These are phyloP conservation scores for Capitulum mitella DNA, from an alignment of 2,888 invertebrate genomes.

Conservation along the genomic window DNA sequence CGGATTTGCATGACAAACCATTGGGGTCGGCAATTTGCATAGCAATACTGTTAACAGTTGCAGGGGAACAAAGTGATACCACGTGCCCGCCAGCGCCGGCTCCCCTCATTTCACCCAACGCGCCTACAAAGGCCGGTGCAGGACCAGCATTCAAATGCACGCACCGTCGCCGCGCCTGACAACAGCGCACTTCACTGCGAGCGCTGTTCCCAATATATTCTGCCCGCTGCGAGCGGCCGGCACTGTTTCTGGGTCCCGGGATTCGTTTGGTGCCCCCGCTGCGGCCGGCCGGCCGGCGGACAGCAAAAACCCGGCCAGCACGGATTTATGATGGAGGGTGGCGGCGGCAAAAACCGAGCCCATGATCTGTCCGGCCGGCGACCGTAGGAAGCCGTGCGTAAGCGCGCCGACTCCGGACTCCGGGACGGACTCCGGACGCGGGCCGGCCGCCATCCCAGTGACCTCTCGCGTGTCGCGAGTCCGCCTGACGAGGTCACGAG, in stretches of 20 bases:
- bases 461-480: too few species aligned
- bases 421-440: too few species aligned
- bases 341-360: not conserved
- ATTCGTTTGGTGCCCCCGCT: not conserved
- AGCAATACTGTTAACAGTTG: slow-evolving; percentile 12
- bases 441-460: too few species aligned
- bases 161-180: not conserved
- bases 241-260: not conserved
- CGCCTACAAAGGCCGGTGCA: not conserved
- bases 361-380: not conserved
- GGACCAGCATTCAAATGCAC: not conserved
- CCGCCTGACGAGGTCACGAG: too few species aligned
- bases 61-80: slow-evolving; percentile 3
- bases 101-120: not conserved
- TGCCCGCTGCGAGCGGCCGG: too few species aligned
- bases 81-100: not conserved
- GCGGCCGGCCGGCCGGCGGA: not conserved
- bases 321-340: slow-evolving; percentile 16
- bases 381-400: not conserved
- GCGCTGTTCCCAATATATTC: too few species aligned
- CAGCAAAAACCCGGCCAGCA: not conserved
- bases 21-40: not conserved
- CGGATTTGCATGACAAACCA: slow-evolving; percentile 12
- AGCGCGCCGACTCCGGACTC: too few species aligned
- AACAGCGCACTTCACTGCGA: too few species aligned